Conservation (phyloP, 2,113 vertebrate species). For the Archilochus colubris region DNA sequence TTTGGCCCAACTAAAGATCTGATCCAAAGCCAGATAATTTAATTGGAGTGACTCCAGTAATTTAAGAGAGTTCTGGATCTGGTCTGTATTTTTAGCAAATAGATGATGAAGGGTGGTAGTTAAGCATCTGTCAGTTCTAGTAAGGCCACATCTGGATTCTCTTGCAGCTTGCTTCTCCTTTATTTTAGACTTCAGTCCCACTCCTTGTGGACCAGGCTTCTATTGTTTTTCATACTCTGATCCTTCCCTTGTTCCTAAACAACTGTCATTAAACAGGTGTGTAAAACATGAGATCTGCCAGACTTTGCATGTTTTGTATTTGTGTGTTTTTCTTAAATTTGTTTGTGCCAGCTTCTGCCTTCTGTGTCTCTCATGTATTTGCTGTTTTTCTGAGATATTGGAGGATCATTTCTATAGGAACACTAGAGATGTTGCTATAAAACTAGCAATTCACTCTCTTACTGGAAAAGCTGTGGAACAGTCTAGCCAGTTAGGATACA, state of each 20-base stretch:
- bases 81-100: neutral
- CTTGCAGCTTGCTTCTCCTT: neutral
- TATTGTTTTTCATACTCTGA: neutral
- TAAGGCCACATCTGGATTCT: constrained; percentile 14
- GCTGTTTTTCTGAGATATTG: neutral
- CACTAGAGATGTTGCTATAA: neutral
- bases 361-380: neutral
- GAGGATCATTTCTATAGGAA: neutral
- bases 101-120: neutral
- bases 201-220: neutral
- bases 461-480: neutral
- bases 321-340: neutral
- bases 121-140: neutral
- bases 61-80: neutral
- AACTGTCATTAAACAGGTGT: neutral
- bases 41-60: neutral
- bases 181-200: neutral
- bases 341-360: constrained; percentile 32
- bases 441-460: neutral
- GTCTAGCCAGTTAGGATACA: neutral
- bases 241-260: neutral
- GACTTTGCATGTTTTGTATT: neutral
- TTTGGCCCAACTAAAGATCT: neutral
- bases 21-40: neutral
- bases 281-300: neutral